These are phyloP conservation scores for Archegozetes longisetosus DNA, from an alignment of 1,140 invertebrate species.

Conservation along the genomic window DNA sequence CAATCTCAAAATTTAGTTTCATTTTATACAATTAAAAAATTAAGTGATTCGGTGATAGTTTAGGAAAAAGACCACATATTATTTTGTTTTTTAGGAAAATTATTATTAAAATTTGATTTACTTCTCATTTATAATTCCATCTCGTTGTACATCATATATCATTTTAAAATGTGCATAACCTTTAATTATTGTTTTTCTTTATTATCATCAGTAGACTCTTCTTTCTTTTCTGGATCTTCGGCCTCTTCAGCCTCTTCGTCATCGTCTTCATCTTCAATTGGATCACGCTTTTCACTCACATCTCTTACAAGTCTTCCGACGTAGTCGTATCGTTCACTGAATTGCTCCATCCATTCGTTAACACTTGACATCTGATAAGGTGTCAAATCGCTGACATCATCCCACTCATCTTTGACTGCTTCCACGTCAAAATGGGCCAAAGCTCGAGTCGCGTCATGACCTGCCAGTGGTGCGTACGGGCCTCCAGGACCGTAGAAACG, in stretches of 20 bases:
- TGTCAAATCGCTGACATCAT: conserved; percentile 85
- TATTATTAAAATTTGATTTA: too few relatives aligned
- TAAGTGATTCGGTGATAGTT: too few relatives aligned
- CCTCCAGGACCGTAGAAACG: conserved; percentile 90
- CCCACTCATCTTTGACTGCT: conserved; percentile 66
- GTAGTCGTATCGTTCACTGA: conserved; percentile 87
- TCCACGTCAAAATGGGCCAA: conserved; percentile 82
- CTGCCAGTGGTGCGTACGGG: conserved; percentile 82
- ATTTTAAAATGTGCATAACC: too few relatives aligned
- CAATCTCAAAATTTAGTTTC: too few relatives aligned
- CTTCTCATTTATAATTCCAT: too few relatives aligned
- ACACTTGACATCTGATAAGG: conserved; percentile 48
- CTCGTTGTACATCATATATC: too few relatives aligned
- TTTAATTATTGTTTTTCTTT: too few relatives aligned
- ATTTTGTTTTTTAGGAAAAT: too few relatives aligned
- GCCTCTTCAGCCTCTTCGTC: not conserved
- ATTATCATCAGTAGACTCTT: too few relatives aligned
- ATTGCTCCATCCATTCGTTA: conserved; percentile 90
- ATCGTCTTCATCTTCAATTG: not conserved
- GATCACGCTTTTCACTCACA: conserved; percentile 32
- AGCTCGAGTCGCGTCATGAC: conserved; percentile 83
- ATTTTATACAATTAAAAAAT: too few relatives aligned
- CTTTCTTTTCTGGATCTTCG: not conserved
- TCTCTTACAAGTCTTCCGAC: conserved; percentile 79
- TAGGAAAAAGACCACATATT: too few relatives aligned